Conservation (phyloP, 2,797 vertebrate species). For the Crypturellus tataupa region DNA sequence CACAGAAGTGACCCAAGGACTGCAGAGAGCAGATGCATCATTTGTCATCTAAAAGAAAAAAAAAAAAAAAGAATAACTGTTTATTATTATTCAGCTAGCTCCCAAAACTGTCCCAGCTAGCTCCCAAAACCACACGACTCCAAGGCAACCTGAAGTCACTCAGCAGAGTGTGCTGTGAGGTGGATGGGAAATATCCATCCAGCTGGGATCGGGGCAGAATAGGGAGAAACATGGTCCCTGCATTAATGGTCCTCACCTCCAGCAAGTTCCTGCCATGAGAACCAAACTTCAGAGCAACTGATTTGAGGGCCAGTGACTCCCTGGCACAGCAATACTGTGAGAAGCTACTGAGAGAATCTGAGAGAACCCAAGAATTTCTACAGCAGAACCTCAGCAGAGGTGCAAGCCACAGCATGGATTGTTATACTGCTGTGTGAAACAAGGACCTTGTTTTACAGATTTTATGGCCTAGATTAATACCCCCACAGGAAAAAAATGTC, state of each 20-base stretch:
- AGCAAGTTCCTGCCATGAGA: neutral
- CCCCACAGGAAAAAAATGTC: neutral
- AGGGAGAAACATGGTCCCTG: neutral
- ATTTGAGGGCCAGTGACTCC: neutral
- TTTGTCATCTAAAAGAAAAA: slow-evolving; percentile 74
- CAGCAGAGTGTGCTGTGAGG: neutral
- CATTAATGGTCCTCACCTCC: neutral
- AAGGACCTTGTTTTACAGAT: neutral
- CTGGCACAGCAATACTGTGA: neutral
- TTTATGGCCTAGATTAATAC: neutral
- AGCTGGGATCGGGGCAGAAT: neutral
- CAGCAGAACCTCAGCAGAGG: neutral
- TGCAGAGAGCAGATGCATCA: slow-evolving; percentile 50
- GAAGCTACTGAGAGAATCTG: neutral
- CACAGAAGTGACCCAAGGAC: slow-evolving; percentile 50
- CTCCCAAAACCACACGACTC: neutral
- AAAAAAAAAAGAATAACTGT: slow-evolving; percentile 19
- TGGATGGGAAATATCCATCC: neutral
- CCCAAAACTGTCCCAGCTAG: neutral
- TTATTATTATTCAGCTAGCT: slow-evolving; percentile 2
- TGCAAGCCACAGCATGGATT: neutral
- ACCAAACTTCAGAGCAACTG: neutral
- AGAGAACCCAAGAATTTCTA: neutral
- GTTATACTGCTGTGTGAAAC: neutral
- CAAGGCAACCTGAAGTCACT: neutral